Conservation (phyloP, 2,113 vertebrate genomes). For the Fukomys damarensis region DNA sequence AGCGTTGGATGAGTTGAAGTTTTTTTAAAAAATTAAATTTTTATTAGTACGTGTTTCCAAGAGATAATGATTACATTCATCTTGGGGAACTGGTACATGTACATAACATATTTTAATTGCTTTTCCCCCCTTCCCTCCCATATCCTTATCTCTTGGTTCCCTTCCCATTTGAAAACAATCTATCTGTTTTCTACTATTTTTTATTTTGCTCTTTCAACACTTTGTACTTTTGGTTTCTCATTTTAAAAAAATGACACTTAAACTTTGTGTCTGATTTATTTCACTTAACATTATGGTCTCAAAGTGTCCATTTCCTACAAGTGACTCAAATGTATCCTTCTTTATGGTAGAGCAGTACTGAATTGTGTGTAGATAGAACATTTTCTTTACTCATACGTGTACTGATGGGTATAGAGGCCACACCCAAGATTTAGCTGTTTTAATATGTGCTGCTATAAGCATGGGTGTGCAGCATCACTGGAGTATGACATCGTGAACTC, state of each 20-base stretch:
- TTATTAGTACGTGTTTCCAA: background rate
- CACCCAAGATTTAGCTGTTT: background rate
- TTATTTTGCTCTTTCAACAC: background rate
- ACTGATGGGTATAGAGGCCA: background rate
- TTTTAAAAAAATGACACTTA: too few species aligned
- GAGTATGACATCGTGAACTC: background rate
- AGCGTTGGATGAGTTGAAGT: background rate
- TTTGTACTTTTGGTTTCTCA: background rate
- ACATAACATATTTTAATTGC: background rate
- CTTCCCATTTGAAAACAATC: background rate
- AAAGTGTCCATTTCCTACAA: background rate
- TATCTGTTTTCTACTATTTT: background rate
- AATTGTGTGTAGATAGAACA: background rate
- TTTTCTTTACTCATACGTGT: background rate
- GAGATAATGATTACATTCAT: background rate
- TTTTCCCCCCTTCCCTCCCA: background rate
- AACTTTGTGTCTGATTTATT: background rate
- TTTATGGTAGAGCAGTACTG: background rate
- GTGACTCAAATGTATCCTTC: background rate
- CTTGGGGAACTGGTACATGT: background rate
- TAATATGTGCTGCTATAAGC: background rate
- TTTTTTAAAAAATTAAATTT: background rate
- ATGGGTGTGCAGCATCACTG: background rate
- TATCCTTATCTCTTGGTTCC: background rate
- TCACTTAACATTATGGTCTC: background rate